These are phyloP conservation scores for Hemibagrus wyckioides DNA, from an alignment of 2,113 vertebrate genomes.

Conservation along the genomic window DNA sequence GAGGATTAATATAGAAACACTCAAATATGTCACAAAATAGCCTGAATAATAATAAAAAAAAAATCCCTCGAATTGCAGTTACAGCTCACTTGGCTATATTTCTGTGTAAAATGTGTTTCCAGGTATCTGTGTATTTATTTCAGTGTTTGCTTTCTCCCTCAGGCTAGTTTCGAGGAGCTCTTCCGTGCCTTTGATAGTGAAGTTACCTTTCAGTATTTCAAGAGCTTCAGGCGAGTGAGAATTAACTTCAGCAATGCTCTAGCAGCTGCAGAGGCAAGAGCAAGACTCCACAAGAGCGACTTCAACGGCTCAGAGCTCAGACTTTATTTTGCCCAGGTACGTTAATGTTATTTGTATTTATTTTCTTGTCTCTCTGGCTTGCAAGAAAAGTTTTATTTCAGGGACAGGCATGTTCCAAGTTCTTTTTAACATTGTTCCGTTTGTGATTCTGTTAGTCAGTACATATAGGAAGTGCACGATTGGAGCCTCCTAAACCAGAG, in stretches of 20 bases:
- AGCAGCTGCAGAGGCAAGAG: conserved; percentile 86
- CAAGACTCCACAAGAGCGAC: conserved; percentile 86
- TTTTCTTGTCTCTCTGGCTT: neutral
- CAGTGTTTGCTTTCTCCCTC: conserved; percentile 51
- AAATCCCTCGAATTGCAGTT: neutral
- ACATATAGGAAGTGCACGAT: conserved; percentile 87
- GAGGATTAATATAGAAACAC: conserved; percentile 47
- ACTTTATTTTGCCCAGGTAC: conserved; percentile 94
- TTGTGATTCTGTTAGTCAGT: conserved; percentile 68
- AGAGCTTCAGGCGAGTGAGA: conserved; percentile 89
- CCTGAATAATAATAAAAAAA: conserved; percentile 9
- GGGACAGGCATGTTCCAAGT: neutral
- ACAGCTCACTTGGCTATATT: neutral
- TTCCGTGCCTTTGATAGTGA: conserved; percentile 87
- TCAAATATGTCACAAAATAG: conserved; percentile 41
- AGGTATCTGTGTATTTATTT: neutral
- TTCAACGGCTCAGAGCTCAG: conserved; percentile 92
- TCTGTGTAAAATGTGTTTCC: conserved; percentile 5
- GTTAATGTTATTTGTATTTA: neutral
- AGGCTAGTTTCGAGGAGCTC: conserved; percentile 88
- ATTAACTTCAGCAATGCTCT: conserved; percentile 91
- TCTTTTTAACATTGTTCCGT: neutral
- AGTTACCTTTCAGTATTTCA: conserved; percentile 94
- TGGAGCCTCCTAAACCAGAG: conserved; percentile 91
- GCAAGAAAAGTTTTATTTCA: neutral